A percentile compares a stretch with the other conserved stretches of the same genome.
Evolutionary conservation across 2,797 vertebrate species (phyloP).

Genomic region (Petrocephalus schoutedeni): DNA sequence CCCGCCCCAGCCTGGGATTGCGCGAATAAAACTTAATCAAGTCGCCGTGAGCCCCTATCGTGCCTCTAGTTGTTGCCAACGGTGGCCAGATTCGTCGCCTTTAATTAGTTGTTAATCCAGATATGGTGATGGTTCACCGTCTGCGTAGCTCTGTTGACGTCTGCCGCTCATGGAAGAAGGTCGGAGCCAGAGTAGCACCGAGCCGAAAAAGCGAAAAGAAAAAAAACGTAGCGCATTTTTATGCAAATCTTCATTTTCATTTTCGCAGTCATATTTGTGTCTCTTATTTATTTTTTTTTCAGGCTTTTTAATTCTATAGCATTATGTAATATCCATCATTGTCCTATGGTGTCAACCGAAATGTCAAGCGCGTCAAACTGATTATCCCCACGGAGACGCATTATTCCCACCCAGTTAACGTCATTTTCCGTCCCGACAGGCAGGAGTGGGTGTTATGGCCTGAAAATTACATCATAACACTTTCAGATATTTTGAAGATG

Average conservation of each 20-base stretch:
- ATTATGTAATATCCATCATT: slow-evolving; percentile 35
- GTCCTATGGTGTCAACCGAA: slow-evolving; percentile 37
- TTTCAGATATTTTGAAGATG: slow-evolving; percentile 7
- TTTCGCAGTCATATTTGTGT: neutral
- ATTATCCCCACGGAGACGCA: neutral
- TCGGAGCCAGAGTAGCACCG: neutral
- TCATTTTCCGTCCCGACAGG: neutral
- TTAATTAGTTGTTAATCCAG: neutral
- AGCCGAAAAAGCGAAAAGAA: neutral
- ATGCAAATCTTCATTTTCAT: slow-evolving; percentile 4
- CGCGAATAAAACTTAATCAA: slow-evolving; percentile 24
- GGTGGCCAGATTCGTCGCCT: neutral
- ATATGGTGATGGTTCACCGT: neutral
- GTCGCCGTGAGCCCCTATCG: neutral
- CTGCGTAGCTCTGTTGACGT: neutral
- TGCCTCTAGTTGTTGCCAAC: neutral
- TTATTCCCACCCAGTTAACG: slow-evolving; percentile 5
- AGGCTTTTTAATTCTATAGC: slow-evolving; percentile 27
- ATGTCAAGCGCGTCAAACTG: neutral
- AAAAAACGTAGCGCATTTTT: neutral
- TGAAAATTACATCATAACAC: neutral
- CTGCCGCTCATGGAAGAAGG: neutral
- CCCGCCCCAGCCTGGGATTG: slow-evolving; percentile 35
- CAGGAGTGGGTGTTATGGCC: slow-evolving; percentile 7
- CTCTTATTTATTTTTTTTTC: neutral